Evolutionary conservation across 2,797 vertebrate genomes (phyloP).

Genomic region (Pelobates cultripes): DNA sequence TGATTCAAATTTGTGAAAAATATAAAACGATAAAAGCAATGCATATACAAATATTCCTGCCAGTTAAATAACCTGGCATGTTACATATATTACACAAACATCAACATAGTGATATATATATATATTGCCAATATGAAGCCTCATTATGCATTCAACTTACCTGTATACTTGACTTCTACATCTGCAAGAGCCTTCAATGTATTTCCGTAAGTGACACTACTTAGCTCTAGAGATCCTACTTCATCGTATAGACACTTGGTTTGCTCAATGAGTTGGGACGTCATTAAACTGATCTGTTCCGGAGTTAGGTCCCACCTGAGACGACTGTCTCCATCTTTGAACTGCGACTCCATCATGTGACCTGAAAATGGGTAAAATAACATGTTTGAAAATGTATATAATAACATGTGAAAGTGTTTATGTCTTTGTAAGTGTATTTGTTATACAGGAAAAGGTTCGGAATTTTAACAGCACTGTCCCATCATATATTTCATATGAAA

Average conservation of each 20-base stretch:
- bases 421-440: no score
- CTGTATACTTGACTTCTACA: slow-evolving; percentile 91
- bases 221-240: slow-evolving; percentile 77
- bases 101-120: no score
- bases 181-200: slow-evolving; percentile 87
- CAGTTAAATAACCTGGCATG: no score
- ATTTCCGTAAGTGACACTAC: slow-evolving; percentile 80
- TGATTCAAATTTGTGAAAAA: no score
- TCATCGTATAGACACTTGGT: slow-evolving; percentile 88
- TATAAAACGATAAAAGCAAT: background rate
- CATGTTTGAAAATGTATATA: no score
- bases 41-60: background rate
- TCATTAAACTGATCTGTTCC: slow-evolving; percentile 76
- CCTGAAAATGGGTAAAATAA: slow-evolving; percentile 60
- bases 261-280: slow-evolving; percentile 76
- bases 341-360: slow-evolving; percentile 70
- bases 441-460: no score
- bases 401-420: no score
- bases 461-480: no score
- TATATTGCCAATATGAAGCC: no score
- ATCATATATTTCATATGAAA: no score
- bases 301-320: slow-evolving; percentile 88
- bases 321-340: slow-evolving; percentile 68
- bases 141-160: slow-evolving; percentile 61
- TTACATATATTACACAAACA: no score